Percentiles rank a stretch among this genome's conserved stretches.
phyloP scores from a whole-genome alignment of 2,888 invertebrate genomes.

The Pocota personata region DNA sequence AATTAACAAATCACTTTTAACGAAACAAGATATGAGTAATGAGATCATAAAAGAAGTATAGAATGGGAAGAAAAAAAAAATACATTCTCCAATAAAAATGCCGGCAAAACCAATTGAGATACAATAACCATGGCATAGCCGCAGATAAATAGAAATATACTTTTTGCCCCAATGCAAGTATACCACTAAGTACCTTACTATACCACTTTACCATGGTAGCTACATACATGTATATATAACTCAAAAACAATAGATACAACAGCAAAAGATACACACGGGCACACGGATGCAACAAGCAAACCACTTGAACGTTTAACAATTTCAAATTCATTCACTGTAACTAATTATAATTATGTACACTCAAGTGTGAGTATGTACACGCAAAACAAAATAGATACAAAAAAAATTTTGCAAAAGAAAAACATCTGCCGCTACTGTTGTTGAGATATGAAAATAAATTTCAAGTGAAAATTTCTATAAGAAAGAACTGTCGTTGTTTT shows the following conservation, averaged over 20 bases:
- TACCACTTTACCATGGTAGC: background rate
- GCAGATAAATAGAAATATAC: background rate
- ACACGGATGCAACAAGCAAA: background rate
- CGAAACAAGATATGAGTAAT: constrained; percentile 12
- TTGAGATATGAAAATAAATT: background rate
- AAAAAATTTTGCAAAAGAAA: background rate
- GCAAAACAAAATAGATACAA: background rate
- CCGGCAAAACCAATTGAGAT: constrained; percentile 1
- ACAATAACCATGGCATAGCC: background rate
- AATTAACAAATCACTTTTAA: constrained; percentile 4
- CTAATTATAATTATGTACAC: constrained; percentile 11
- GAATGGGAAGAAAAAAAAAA: background rate
- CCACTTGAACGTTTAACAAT: constrained; percentile 2
- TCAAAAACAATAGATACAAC: background rate
- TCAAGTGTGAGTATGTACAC: background rate
- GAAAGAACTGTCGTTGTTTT: background rate
- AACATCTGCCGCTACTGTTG: background rate
- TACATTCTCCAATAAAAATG: background rate
- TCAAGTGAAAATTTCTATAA: background rate
- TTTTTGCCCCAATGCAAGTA: background rate
- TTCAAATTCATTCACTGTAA: constrained; percentile 10
- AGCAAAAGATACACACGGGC: background rate
- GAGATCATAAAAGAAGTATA: constrained; percentile 5
- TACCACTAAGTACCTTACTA: background rate
- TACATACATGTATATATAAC: background rate